Evolutionary conservation across 2,113 vertebrate genomes (phyloP).

Genomic region (Camelus dromedarius): DNA sequence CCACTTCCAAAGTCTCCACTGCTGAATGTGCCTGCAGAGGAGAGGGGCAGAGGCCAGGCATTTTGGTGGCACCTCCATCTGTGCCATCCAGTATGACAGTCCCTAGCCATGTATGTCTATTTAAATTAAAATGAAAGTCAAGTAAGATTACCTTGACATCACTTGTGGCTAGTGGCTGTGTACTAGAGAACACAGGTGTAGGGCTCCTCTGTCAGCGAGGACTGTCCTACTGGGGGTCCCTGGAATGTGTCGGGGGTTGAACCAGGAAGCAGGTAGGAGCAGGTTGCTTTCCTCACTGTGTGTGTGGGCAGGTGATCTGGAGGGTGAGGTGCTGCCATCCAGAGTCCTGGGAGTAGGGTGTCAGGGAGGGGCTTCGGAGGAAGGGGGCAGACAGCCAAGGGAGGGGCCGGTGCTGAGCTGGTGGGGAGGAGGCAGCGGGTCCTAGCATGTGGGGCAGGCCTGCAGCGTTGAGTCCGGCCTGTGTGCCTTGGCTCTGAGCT

Average conservation of each 20-base stretch:
- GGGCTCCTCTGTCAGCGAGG: too few relatives aligned
- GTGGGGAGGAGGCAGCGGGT: too few relatives aligned
- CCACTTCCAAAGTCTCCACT: not conserved
- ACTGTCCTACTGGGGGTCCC: not conserved
- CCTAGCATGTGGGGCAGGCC: not conserved
- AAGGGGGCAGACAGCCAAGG: not conserved
- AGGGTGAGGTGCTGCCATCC: not conserved
- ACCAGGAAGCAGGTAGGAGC: not conserved
- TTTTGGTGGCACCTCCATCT: not conserved
- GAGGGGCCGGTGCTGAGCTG: not conserved
- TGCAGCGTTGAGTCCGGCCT: too few relatives aligned
- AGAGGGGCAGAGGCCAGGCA: not conserved
- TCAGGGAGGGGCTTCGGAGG: not conserved
- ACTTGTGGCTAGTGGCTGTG: rapidly evolving
- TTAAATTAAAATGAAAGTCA: not conserved
- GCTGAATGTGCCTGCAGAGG: not conserved
- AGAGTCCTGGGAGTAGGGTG: not conserved
- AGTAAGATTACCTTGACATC: too few relatives aligned
- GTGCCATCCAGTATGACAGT: not conserved
- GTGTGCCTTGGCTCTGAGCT: not conserved
- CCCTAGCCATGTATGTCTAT: not conserved
- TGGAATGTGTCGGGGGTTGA: not conserved
- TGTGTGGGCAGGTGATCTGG: not conserved
- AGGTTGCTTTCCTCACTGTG: not conserved
- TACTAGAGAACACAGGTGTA: rapidly evolving